phyloP scores from a whole-genome alignment of 2,888 invertebrate species.

The Prosopocoilus inquinatus region DNA sequence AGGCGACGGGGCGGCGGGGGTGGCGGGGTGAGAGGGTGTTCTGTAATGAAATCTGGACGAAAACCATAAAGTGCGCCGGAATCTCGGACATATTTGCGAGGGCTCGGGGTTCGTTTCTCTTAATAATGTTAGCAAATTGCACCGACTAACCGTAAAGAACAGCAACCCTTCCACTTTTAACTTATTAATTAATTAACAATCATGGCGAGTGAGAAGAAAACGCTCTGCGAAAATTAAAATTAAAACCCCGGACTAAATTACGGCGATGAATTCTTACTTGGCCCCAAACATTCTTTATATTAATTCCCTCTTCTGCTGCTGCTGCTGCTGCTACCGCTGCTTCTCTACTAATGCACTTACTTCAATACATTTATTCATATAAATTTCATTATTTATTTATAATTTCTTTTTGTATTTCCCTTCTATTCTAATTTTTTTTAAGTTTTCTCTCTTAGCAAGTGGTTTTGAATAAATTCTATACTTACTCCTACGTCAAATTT shows the following conservation, averaged over 20 bases:
- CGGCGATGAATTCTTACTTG: constrained; percentile 38
- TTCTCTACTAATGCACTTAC: constrained; percentile 13
- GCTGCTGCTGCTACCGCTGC: neutral
- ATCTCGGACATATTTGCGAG: constrained; percentile 51
- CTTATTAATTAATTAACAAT: constrained; percentile 54
- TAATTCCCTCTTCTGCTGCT: constrained; percentile 1
- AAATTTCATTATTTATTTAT: neutral
- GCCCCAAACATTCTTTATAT: constrained; percentile 13
- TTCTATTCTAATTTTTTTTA: no score
- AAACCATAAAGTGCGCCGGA: constrained; percentile 44
- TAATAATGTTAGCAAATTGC: constrained; percentile 52
- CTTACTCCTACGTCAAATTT: no score
- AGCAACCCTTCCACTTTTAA: constrained; percentile 48
- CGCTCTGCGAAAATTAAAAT: constrained; percentile 43
- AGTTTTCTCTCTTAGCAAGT: no score
- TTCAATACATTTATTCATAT: constrained; percentile 2
- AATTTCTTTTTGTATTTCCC: no score
- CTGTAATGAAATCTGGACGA: constrained; percentile 40
- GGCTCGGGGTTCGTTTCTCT: constrained; percentile 41
- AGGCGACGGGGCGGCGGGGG: neutral
- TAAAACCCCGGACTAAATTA: constrained; percentile 44
- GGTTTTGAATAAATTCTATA: no score
- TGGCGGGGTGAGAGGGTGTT: constrained; percentile 21
- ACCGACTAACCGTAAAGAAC: constrained; percentile 50
- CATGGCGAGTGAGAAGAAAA: constrained; percentile 43